phyloP scores from a whole-genome alignment of 2,797 vertebrate species.

The Oreochromis grahami region DNA sequence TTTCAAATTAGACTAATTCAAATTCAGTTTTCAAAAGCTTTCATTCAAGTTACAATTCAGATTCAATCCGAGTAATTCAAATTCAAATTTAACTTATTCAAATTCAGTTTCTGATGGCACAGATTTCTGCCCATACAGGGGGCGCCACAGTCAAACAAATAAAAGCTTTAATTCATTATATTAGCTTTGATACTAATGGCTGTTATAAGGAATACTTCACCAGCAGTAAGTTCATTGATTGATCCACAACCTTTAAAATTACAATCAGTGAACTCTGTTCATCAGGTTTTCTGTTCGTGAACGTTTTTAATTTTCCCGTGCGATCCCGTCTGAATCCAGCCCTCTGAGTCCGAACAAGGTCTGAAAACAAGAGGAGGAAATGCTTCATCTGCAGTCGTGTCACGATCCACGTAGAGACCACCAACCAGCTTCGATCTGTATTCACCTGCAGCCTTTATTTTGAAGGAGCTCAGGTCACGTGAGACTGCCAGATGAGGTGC shows the following conservation, averaged over 20 bases:
- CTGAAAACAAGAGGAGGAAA: background rate
- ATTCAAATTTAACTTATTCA: no score
- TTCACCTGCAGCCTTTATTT: background rate
- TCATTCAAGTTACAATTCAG: no score
- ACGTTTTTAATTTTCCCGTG: background rate
- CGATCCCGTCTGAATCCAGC: background rate
- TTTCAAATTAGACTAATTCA: no score
- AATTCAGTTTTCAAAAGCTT: no score
- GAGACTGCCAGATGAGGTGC: background rate
- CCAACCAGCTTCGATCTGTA: background rate
- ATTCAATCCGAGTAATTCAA: no score
- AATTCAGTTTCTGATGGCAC: no score
- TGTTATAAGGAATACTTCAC: background rate
- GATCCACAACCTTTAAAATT: background rate
- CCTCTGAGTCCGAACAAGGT: background rate
- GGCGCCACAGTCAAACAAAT: background rate
- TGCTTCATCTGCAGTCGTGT: background rate
- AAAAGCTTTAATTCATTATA: background rate
- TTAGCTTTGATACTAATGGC: accelerated
- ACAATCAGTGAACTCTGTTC: background rate
- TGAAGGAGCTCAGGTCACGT: background rate
- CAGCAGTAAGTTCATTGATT: accelerated
- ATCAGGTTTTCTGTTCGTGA: background rate
- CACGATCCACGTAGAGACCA: background rate
- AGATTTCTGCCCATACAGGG: no score